A percentile compares a stretch with the other conserved stretches of the same genome.
Conservation (phyloP, 2,797 vertebrate genomes). For the Dendrocincla fuliginosa region DNA sequence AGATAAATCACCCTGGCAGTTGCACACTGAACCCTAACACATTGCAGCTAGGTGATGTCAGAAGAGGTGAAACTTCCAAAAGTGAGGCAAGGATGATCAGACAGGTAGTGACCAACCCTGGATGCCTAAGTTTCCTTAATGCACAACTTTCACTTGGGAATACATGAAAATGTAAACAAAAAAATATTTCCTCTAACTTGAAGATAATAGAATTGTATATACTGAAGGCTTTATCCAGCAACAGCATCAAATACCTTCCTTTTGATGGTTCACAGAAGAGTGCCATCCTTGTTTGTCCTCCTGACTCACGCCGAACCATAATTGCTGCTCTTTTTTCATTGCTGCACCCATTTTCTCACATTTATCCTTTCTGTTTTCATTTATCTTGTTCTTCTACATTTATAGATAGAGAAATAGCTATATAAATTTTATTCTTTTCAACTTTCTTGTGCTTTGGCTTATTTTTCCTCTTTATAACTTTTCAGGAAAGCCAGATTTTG, state of each 20-base stretch:
- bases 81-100: background rate
- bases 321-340: background rate
- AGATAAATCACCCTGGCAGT: background rate
- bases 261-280: background rate
- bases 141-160: background rate
- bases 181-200: background rate
- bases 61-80: background rate
- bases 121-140: background rate
- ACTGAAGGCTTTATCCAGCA: background rate
- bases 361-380: background rate
- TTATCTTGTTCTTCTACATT: background rate
- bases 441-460: background rate
- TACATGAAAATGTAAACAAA: background rate
- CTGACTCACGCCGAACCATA: background rate
- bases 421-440: background rate
- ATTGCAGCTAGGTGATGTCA: background rate
- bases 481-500: background rate
- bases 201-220: background rate
- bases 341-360: background rate
- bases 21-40: fast-evolving
- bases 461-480: background rate
- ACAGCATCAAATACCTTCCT: background rate
- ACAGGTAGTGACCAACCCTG: background rate
- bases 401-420: background rate
- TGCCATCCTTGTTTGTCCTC: background rate